Percentiles rank a stretch among this genome's conserved stretches.
These are phyloP conservation scores for Eleutherodactylus coqui DNA, from an alignment of 2,797 vertebrate species.

Conservation along the genomic window DNA sequence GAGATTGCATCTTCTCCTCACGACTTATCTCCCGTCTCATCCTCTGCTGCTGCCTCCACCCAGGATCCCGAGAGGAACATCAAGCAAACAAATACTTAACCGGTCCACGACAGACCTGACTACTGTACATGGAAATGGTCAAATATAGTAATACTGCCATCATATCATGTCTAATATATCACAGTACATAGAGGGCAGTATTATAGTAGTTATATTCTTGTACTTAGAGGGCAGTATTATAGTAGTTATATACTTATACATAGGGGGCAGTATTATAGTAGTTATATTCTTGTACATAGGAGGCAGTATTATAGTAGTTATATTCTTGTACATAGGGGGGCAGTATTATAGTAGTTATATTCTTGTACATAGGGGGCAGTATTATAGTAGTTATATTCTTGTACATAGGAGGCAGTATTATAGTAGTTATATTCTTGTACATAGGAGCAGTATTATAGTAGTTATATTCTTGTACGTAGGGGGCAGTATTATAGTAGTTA, in stretches of 20 bases:
- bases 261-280: neutral
- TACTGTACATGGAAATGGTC: neutral
- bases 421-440: neutral
- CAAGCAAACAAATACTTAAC: no score
- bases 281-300: constrained; percentile 9
- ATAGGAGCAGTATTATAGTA: neutral
- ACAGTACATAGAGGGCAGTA: no score
- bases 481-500: constrained; percentile 9
- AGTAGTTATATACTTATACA: constrained; percentile 1
- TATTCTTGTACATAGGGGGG: neutral
- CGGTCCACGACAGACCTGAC: no score
- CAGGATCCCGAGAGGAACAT: neutral
- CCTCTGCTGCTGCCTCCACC: neutral
- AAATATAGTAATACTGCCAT: no score
- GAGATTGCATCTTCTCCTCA: constrained; percentile 61
- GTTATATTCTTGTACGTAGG: neutral
- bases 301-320: neutral
- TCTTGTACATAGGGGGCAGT: neutral
- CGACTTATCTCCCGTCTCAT: constrained; percentile 48
- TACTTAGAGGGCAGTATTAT: neutral
- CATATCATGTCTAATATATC: no score
- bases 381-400: neutral
- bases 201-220: neutral
- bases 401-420: neutral
- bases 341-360: constrained; percentile 6